Percentiles rank a stretch among this genome's conserved stretches.
Evolutionary conservation across 2,797 vertebrate genomes (phyloP).

Genomic region (Brachymystax lenok): DNA sequence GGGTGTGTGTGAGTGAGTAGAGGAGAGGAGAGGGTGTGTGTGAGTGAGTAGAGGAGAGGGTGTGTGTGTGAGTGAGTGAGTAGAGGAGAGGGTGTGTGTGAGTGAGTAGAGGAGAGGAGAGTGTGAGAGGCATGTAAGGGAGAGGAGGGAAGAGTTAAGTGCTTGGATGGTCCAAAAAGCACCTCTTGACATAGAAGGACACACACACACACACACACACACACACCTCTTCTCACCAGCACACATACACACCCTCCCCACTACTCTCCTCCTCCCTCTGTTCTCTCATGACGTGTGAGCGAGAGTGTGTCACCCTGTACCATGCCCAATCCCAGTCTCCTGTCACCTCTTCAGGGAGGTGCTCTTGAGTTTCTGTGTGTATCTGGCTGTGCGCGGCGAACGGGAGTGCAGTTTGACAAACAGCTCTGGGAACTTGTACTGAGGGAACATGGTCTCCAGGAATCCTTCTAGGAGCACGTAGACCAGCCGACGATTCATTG

Average conservation of each 20-base stretch:
- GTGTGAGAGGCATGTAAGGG: slow-evolving; percentile 32
- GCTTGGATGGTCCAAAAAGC: neutral
- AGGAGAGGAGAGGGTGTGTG: no score
- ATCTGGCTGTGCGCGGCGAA: slow-evolving; percentile 89
- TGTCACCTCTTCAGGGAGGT: slow-evolving; percentile 97
- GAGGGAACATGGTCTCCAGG: slow-evolving; percentile 97
- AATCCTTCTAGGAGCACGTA: slow-evolving; percentile 98
- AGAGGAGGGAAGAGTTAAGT: slow-evolving; percentile 40
- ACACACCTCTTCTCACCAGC: neutral
- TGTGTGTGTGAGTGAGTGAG: no score
- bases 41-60: no score
- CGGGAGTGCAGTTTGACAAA: slow-evolving; percentile 97
- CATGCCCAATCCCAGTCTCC: slow-evolving; percentile 64
- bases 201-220: neutral
- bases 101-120: slow-evolving; percentile 23
- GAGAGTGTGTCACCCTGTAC: neutral
- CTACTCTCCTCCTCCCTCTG: neutral
- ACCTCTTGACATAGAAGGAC: neutral
- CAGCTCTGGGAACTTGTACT: slow-evolving; percentile 96
- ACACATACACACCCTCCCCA: slow-evolving; percentile 23
- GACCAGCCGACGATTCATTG: slow-evolving; percentile 95
- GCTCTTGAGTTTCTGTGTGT: slow-evolving; percentile 90
- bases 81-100: no score
- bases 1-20: slow-evolving; percentile 27
- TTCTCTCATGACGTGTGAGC: slow-evolving; percentile 6